These are phyloP conservation scores for Puffinus mauretanicus DNA, from an alignment of 2,113 vertebrate species.

Conservation along the genomic window DNA sequence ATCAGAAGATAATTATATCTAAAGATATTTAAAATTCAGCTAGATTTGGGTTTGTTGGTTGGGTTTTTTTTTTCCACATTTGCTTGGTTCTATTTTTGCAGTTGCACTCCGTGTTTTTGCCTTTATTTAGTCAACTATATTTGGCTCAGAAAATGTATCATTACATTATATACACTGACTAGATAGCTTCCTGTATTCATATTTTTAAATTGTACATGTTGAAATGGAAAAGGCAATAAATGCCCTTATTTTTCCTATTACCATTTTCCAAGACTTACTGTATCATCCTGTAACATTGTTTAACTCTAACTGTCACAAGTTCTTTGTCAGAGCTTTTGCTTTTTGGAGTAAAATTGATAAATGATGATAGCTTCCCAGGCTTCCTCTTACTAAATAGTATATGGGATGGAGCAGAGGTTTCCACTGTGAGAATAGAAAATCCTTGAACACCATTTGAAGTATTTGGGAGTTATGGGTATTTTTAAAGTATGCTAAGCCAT, in stretches of 20 bases:
- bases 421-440: neutral
- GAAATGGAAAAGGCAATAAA: neutral
- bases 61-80: neutral
- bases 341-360: neutral
- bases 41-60: neutral
- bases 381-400: neutral
- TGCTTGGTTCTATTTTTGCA: conserved; percentile 22
- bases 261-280: neutral
- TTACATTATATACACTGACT: neutral
- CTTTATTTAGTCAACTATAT: conserved; percentile 43
- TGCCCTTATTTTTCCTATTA: neutral
- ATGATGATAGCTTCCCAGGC: neutral
- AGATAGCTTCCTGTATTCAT: neutral
- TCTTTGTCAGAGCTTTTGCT: neutral
- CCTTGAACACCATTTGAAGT: neutral
- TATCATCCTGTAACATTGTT: neutral
- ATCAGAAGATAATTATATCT: neutral
- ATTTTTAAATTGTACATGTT: neutral
- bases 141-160: neutral
- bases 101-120: conserved; percentile 1
- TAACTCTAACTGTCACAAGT: neutral
- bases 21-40: conserved; percentile 7
- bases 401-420: neutral
- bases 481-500: neutral
- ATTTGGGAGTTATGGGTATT: neutral